phyloP scores from a whole-genome alignment of 2,888 invertebrate genomes.

The Gandaritis pyraliata region DNA sequence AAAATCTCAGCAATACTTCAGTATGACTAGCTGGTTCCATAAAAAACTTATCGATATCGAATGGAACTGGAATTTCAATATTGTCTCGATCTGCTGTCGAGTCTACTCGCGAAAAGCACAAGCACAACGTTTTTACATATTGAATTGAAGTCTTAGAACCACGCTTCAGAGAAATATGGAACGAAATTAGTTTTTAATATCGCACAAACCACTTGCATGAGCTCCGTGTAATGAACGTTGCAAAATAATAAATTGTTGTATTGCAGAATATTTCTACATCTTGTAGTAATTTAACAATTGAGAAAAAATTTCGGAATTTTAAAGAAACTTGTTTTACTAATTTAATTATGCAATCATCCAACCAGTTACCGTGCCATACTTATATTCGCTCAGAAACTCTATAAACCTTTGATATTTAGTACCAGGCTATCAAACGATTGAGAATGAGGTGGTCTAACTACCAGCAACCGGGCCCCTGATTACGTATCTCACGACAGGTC shows the following conservation, averaged over 20 bases:
- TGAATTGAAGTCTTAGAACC: conserved; percentile 14
- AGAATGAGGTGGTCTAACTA: no score
- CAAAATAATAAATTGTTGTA: conserved; percentile 22
- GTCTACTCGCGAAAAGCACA: conserved; percentile 16
- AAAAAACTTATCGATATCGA: conserved; percentile 12
- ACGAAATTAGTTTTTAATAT: conserved; percentile 24
- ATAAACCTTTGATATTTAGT: background rate
- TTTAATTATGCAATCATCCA: background rate
- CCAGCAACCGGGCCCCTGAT: no score
- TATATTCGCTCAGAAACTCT: background rate
- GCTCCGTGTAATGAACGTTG: conserved; percentile 21
- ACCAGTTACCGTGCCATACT: no score
- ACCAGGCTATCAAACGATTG: background rate
- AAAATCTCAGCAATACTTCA: no score
- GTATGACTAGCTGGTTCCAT: background rate
- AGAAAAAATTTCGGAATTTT: conserved; percentile 6
- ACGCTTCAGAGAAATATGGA: conserved; percentile 16
- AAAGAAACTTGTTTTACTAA: background rate
- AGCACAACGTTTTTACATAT: conserved; percentile 26
- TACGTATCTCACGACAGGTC: no score
- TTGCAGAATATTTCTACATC: conserved; percentile 19
- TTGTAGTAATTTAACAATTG: conserved; percentile 18
- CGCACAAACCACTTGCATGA: conserved; percentile 13
- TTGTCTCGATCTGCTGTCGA: conserved; percentile 21
- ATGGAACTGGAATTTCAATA: conserved; percentile 35